Base-by-base conservation (phyloP, 2,797 vertebrate species). In the Toxotes lorentzi region DNA sequence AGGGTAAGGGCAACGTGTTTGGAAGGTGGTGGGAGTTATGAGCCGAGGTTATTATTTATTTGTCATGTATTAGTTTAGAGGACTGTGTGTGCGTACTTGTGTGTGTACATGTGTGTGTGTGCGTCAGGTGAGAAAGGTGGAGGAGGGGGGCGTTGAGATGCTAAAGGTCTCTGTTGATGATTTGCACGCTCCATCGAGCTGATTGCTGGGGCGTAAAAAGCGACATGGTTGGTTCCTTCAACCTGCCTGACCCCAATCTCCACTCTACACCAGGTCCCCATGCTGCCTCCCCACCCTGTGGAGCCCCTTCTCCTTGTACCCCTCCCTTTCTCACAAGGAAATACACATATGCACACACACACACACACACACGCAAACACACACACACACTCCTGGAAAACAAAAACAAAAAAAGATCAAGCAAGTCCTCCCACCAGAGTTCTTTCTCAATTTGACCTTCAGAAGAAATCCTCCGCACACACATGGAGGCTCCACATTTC, bases 221-320 rank as follows among this genome's bases (percentile, higher is more conserved):
- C 74, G 91, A 94, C 94, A 95, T 92, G 93, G 91, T 92, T 78
- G 88, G 89, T 92, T 94, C 94, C 90, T 92, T 91, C 92, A 94
- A 95, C 94, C 94, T 90, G 85, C 75, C 91, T 95, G 95, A 95
- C 95, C 95, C 93, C 95, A 96, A 95, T 96, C 94, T 95, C 91
- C 89, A 89, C 89, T 92, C 90, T 91, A 94, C 94, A 96, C 92
- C 83, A 82, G 87, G 91, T 84, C 87, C 88, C 88, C 54, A 65
- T 83, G 88, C 84, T 72, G 87, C 84, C 83, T 80, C 71, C 87
- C 90, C 88, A 91, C 76, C 90, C 83, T 83, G 85, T 51, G 72
- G 86, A 91, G 88, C 91, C 89, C 90, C 88, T 83, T 85, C 88
- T 76, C 68, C 77, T 68, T 30, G 48, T 75, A 74, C 78, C 71